Percentiles rank a stretch among this genome's conserved stretches.
phyloP scores from a whole-genome alignment of 2,797 vertebrate genomes.

The Myoxocephalus aenaeus region DNA sequence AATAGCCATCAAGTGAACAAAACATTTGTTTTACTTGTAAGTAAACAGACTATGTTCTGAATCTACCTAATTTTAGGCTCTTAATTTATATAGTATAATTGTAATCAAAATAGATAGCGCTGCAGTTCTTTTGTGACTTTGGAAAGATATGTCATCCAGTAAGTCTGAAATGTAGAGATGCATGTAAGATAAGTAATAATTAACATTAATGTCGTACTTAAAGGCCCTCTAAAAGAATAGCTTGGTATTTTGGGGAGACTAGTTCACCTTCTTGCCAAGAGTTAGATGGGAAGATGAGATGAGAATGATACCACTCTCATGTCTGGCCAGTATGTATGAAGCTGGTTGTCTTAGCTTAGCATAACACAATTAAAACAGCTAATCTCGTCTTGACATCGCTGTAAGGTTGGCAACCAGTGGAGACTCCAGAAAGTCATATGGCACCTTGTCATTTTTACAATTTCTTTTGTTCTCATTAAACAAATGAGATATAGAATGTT shows the following conservation, averaged over 20 bases:
- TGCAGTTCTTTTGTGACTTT: not conserved
- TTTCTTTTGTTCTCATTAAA: not conserved
- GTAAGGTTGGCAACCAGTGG: not conserved
- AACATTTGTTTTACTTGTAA: not conserved
- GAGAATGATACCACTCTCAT: not conserved
- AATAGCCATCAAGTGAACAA: slow-evolving; percentile 4
- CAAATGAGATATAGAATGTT: not conserved
- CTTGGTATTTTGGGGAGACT: not conserved
- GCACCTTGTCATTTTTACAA: not conserved
- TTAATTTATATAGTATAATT: not conserved
- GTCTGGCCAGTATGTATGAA: too few species aligned
- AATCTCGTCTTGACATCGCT: not conserved
- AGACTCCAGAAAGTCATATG: not conserved
- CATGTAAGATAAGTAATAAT: not conserved
- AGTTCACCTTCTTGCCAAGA: not conserved
- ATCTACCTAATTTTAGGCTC: not conserved
- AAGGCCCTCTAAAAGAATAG: not conserved
- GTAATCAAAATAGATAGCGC: not conserved
- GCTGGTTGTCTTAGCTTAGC: too few species aligned
- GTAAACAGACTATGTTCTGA: not conserved
- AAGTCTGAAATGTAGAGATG: not conserved
- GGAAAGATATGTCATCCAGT: not conserved
- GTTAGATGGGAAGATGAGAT: not conserved
- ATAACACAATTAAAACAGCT: not conserved
- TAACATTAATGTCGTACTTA: not conserved